Base-by-base conservation (phyloP, 2,888 invertebrate species). In the Helicoverpa assulta region DNA sequence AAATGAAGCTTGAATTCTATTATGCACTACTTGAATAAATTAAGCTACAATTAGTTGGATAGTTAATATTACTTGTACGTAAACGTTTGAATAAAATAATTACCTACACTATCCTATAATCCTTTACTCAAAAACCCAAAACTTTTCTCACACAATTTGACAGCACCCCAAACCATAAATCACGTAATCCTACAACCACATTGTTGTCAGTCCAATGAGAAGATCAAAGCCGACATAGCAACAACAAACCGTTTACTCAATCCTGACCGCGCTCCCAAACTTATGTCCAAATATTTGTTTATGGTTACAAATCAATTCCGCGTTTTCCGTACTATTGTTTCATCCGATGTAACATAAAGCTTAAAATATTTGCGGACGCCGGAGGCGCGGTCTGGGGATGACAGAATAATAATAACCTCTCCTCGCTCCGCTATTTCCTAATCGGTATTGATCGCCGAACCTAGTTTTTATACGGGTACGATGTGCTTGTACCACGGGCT, bases 381-480 rank as follows among this genome's bases (percentile, higher is more conserved):
- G 55, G 67, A 64, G 72, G 80, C 67, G 68, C 64, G 78, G 77
- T 66, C 82, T 87, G 89, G 63, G 60, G 73, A 72, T 89, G 89
- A 89, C 90, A 89, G 83, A 70, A 73, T 85, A 86, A 85, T 89
- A 89, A 90, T 87, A 88, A 83, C 82, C 81, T 76, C 79, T 75
- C 68, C 69, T 53, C 54, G 69, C 60, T 81, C 66, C 61, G 67
- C 68, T 81, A 78, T 82, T 84, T 80, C 80, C 83, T 85, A 88
- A 86, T 87, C 83, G 76, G 56, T 86, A 85, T 83, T 75, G 82
- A 86, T 83, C 72, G 53, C 54, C 59, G 18, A 73, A 79, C 50
- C 58, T 67, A 70, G 73, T 53, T 21, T 53, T 40, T 40, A 47
- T 47, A 47, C 47, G 47, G 26, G 12, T n/a, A 47, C n/a, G 8